Conservation (phyloP, 2,888 invertebrate species). For the Apamea epomidion region DNA sequence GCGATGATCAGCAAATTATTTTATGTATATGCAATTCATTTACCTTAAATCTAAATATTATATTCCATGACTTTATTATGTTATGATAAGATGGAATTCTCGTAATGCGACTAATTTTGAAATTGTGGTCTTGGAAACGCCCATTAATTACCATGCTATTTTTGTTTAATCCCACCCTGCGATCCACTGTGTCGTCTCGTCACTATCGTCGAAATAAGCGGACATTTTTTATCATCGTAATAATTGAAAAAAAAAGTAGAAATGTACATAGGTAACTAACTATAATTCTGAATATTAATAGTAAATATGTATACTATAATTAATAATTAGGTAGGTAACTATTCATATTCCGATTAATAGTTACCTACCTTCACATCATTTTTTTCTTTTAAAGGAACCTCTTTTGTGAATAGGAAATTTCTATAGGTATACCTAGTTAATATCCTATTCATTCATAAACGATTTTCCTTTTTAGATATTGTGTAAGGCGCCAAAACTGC, state of each 20-base stretch:
- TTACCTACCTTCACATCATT: not conserved
- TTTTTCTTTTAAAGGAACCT: not conserved
- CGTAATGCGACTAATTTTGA: conserved; percentile 80
- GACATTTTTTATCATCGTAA: conserved; percentile 71
- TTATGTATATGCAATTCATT: conserved; percentile 15
- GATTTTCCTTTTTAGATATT: not conserved
- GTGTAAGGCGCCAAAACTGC: not conserved
- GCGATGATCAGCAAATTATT: conserved; percentile 25
- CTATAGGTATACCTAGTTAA: not conserved
- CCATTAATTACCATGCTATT: conserved; percentile 88
- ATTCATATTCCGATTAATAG: not conserved
- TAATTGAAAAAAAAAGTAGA: not conserved
- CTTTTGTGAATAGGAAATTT: not conserved
- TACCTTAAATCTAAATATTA: conserved; percentile 61
- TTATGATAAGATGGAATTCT: conserved; percentile 76
- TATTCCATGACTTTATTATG: conserved; percentile 71
- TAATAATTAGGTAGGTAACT: not conserved
- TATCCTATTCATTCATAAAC: not conserved
- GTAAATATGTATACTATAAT: not conserved
- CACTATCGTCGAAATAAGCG: conserved; percentile 76
- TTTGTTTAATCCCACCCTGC: conserved; percentile 86
- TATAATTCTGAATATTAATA: not conserved
- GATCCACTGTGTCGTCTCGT: conserved; percentile 81
- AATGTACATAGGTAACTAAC: not conserved
- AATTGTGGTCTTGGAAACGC: conserved; percentile 82